Base-by-base conservation (phyloP, 2,888 invertebrate genomes). In the Microchrysa polita region DNA sequence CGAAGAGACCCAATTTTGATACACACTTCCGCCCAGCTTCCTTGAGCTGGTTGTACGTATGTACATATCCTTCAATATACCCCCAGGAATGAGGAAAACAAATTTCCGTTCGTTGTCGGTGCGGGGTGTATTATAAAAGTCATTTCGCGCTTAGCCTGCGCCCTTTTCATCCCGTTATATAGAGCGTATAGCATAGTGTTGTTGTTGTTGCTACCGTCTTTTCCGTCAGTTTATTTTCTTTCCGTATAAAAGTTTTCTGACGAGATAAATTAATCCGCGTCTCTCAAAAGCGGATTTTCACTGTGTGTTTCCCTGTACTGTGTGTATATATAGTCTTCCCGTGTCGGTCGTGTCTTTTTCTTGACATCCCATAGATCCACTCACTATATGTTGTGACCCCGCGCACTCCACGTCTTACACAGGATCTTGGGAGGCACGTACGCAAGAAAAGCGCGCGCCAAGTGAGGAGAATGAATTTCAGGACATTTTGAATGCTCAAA, bases 201-300 rank as follows among this genome's bases (percentile, higher is more conserved):
- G 27, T 7, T 34, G 27, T 34, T 7, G 27, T 34, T 34, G n/a
- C n/a, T n/a, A n/a, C 4, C 12, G 48, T 48, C 48, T n/a, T n/a
- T 9, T 48, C 16, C 48, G 48, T 59, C n/a, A 9, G 59, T 59
- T 59, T 59, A 23, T 59, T 23, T 59, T n/a, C 23, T 27, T 20
- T 59, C 48, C 59, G 59, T 14, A n/a, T n/a, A 59, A 23, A 34
- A 34, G 23, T 20, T 59, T 59, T 23, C 22, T 59, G 22, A 23
- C 14, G 59, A 23, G 59, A 59, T 48, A 59, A 59, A 59, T 23
- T 59, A 23, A 59, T 59, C 23, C 23, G 23, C 59, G 59, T 22
- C 23, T 23, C 59, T 59, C 59, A 59, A 22, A 9, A 23, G 59
- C 14, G 59, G 59, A 59, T 59, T 59, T 23, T 59, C 59, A 59